These are phyloP conservation scores for Silurus aristotelis DNA, from an alignment of 2,797 vertebrate genomes.

Conservation along the genomic window DNA sequence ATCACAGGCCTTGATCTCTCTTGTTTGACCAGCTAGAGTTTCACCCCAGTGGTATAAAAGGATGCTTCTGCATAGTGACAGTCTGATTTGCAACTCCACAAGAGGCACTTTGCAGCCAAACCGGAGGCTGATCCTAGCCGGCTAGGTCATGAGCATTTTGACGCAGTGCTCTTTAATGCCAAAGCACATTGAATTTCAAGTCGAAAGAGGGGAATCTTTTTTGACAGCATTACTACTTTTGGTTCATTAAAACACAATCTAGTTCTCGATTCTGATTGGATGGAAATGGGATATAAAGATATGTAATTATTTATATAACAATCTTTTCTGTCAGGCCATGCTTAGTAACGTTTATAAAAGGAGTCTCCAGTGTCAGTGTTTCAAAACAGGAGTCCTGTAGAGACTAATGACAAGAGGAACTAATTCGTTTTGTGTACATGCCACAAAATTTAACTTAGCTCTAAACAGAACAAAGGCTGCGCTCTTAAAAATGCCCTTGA, in stretches of 20 bases:
- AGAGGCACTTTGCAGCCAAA: conserved; percentile 4
- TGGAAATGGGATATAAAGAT: background rate
- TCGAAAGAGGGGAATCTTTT: background rate
- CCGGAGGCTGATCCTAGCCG: background rate
- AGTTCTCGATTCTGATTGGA: background rate
- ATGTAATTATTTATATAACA: background rate
- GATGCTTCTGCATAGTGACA: conserved; percentile 31
- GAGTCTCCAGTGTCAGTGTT: background rate
- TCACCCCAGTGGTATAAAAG: conserved; percentile 35
- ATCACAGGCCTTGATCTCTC: conserved; percentile 29
- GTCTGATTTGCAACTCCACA: background rate
- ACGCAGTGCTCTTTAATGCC: background rate
- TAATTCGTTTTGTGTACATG: too few relatives aligned
- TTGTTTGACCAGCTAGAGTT: conserved; percentile 35
- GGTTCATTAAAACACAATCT: background rate
- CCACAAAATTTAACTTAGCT: background rate
- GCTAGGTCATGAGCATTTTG: background rate
- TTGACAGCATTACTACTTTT: background rate
- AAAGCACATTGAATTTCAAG: background rate
- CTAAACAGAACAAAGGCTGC: background rate
- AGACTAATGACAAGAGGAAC: background rate
- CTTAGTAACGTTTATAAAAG: background rate
- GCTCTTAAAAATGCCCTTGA: background rate
- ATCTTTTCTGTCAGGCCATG: background rate
- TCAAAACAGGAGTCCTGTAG: background rate